These are phyloP conservation scores for Platygyra sinensis DNA, from an alignment of 64 coral and sea anemone genomes.

Conservation along the genomic window DNA sequence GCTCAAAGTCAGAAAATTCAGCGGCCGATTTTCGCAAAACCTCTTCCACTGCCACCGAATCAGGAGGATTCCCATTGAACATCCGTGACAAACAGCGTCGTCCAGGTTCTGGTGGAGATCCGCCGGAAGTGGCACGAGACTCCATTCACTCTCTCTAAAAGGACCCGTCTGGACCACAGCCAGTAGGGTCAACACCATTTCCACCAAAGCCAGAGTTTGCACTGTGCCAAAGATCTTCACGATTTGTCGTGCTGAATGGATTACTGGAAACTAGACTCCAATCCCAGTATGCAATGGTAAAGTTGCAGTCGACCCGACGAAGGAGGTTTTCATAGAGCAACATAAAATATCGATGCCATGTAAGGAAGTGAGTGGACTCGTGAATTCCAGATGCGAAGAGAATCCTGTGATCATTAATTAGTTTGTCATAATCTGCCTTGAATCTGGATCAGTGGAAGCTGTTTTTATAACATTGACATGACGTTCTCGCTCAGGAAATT, in stretches of 20 bases:
- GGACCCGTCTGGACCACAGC: slow-evolving; percentile 71
- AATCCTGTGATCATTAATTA: slow-evolving; percentile 37
- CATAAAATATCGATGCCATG: slow-evolving; percentile 83
- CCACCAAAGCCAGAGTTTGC: slow-evolving; percentile 66
- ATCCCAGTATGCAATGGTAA: slow-evolving; percentile 86
- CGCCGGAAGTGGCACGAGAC: slow-evolving; percentile 48
- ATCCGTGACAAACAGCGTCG: slow-evolving; percentile 50
- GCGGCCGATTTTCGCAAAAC: slow-evolving; percentile 12
- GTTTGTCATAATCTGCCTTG: slow-evolving; percentile 44
- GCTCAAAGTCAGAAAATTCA: slow-evolving; percentile 70
- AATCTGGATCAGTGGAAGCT: slow-evolving; percentile 63
- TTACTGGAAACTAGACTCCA: slow-evolving; percentile 71
- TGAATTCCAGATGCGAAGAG: slow-evolving; percentile 56
- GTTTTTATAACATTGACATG: slow-evolving; percentile 43
- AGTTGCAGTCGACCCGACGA: slow-evolving; percentile 60
- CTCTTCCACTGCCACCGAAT: slow-evolving; percentile 55
- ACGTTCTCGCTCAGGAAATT: slow-evolving; percentile 29
- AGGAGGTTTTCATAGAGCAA: slow-evolving; percentile 79
- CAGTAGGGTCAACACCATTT: not conserved
- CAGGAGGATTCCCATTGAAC: slow-evolving; percentile 70
- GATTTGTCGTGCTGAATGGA: slow-evolving; percentile 45
- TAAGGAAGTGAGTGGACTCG: slow-evolving; percentile 33
- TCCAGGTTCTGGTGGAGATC: not conserved
- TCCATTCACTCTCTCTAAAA: slow-evolving; percentile 66
- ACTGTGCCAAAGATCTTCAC: slow-evolving; percentile 51